phyloP scores from a whole-genome alignment of 2,113 vertebrate genomes.

The Tonatia bakeri region DNA sequence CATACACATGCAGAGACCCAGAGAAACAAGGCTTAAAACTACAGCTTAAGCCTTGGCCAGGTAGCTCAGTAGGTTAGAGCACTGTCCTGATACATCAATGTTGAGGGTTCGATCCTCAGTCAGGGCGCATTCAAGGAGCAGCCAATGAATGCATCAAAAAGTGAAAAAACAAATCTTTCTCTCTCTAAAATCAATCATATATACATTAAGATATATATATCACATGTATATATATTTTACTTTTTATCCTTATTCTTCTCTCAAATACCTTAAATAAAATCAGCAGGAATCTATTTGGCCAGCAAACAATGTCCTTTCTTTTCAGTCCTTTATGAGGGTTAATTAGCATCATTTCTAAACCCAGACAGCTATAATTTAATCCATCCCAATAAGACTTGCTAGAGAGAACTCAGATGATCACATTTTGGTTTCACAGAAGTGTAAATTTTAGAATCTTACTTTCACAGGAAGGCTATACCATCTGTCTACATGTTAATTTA shows the following conservation, averaged over 20 bases:
- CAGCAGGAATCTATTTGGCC: neutral
- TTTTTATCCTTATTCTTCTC: neutral
- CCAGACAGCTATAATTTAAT: constrained; percentile 48
- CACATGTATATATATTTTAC: neutral
- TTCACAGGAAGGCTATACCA: constrained; percentile 76
- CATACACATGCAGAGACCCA: neutral
- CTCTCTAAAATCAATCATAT: neutral
- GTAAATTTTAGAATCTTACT: constrained; percentile 74
- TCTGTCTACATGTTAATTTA: constrained; percentile 78
- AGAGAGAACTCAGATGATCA: constrained; percentile 69
- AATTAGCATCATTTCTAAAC: constrained; percentile 40
- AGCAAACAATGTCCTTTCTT: constrained; percentile 19
- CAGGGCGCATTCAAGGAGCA: neutral
- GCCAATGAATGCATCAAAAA: no score
- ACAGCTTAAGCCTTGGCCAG: neutral
- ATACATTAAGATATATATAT: no score
- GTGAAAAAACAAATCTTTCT: neutral
- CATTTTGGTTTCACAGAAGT: constrained; percentile 73
- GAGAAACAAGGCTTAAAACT: neutral
- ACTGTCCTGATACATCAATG: neutral
- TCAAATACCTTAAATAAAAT: neutral
- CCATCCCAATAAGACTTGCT: constrained; percentile 71
- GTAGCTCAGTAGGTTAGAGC: neutral
- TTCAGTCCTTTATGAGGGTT: neutral
- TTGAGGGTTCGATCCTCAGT: no score